Conservation (phyloP, 2,797 vertebrate genomes). For the Galagoides demidoff region DNA sequence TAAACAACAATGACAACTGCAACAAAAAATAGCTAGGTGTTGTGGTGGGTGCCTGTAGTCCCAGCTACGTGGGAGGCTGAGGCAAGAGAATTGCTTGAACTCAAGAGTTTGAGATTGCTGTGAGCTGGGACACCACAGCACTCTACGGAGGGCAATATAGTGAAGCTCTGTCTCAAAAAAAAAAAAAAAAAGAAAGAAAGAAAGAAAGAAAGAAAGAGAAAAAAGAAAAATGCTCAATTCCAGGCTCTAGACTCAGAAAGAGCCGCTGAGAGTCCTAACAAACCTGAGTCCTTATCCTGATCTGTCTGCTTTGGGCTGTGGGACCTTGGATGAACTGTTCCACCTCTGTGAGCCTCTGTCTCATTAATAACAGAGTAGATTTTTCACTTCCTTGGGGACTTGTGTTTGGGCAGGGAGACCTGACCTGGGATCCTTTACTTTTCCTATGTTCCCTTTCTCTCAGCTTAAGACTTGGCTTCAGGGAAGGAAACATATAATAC, state of each 20-base stretch:
- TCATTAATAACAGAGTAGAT: background rate
- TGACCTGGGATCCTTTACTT: background rate
- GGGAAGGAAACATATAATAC: background rate
- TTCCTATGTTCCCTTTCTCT: background rate
- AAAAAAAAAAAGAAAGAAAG: too few species aligned
- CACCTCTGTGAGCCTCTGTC: background rate
- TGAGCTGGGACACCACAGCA: too few species aligned
- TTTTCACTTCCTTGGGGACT: background rate
- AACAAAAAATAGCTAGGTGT: too few species aligned
- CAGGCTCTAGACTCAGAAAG: background rate
- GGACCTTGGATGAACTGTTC: background rate
- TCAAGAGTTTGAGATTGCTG: too few species aligned
- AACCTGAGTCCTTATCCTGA: background rate
- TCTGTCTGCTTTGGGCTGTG: background rate
- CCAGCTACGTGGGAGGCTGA: too few species aligned
- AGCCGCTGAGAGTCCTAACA: background rate
- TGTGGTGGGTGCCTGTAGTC: too few species aligned
- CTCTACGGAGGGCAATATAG: too few species aligned
- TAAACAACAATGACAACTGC: too few species aligned
- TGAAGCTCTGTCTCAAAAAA: too few species aligned
- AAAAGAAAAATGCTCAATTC: background rate
- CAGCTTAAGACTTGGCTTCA: background rate
- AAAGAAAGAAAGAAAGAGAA: too few species aligned
- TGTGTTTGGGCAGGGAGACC: background rate
- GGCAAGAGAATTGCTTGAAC: too few species aligned